Evolutionary conservation across 2,113 vertebrate genomes (phyloP).

Genomic region (Platichthys flesus): DNA sequence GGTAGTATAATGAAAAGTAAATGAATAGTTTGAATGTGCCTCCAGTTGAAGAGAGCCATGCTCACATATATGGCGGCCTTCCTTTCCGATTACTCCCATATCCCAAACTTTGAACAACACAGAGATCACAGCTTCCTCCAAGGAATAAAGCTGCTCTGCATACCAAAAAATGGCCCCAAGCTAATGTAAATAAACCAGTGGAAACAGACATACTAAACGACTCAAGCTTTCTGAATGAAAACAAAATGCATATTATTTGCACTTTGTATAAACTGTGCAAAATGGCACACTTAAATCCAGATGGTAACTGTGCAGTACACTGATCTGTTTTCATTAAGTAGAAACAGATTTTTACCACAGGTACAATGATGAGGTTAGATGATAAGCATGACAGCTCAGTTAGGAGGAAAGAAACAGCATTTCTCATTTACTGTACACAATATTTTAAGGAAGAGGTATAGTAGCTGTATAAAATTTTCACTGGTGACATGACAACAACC

Average conservation of each 20-base stretch:
- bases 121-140: not conserved
- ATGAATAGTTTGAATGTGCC: not conserved
- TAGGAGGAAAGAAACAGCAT: conserved; percentile 22
- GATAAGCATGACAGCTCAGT: conserved; percentile 16
- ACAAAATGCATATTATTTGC: not conserved
- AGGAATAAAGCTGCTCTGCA: not conserved
- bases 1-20: not conserved
- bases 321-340: not conserved
- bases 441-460: conserved; percentile 32
- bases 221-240: not conserved
- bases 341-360: conserved; percentile 1
- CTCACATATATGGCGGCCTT: too few species aligned
- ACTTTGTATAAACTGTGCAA: not conserved
- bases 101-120: not conserved
- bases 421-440: conserved; percentile 33
- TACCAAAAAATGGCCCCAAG: not conserved
- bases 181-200: not conserved
- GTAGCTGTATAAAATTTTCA: conserved; percentile 68
- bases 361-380: conserved; percentile 10
- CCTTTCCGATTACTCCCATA: not conserved
- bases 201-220: not conserved
- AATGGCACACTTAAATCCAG: not conserved
- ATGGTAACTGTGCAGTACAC: not conserved
- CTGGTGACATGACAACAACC: conserved; percentile 62
- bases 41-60: not conserved